Conservation (phyloP, 2,888 invertebrate species). For the Mythimna lalbum region DNA sequence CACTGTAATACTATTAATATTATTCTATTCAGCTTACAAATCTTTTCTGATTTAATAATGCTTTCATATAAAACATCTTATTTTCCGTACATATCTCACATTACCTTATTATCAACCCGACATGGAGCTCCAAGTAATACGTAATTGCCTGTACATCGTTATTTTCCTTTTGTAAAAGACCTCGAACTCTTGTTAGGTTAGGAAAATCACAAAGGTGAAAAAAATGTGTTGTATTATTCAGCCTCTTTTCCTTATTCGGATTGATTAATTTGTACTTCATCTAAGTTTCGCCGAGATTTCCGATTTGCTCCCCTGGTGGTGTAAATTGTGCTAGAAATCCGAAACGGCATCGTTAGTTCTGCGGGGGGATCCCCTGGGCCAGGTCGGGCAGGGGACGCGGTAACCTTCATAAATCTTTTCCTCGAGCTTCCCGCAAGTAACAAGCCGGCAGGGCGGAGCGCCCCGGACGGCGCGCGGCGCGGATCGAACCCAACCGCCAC, state of each 20-base stretch:
- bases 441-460: constrained; percentile 77
- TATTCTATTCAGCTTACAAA: not conserved
- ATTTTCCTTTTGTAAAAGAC: constrained; percentile 38
- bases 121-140: constrained; percentile 4
- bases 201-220: constrained; percentile 65
- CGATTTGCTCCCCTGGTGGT: constrained; percentile 79
- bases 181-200: constrained; percentile 35
- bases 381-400: constrained; percentile 81
- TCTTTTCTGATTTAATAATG: constrained; percentile 10
- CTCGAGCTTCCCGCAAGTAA: constrained; percentile 86
- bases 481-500: constrained; percentile 69
- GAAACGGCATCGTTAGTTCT: constrained; percentile 88
- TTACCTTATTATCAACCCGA: constrained; percentile 13
- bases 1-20: constrained; percentile 6
- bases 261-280: constrained; percentile 82
- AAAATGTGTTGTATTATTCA: constrained; percentile 75
- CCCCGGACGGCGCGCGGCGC: constrained; percentile 53
- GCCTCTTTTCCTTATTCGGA: constrained; percentile 71
- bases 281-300: constrained; percentile 83
- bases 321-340: constrained; percentile 89
- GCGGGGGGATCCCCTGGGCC: constrained; percentile 85
- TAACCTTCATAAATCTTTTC: constrained; percentile 89
- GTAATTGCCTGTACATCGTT: constrained; percentile 17
- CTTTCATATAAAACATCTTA: not conserved
- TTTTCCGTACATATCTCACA: constrained; percentile 13